Base-by-base conservation (phyloP, 2,113 vertebrate species). In the Capreolus pygargus region DNA sequence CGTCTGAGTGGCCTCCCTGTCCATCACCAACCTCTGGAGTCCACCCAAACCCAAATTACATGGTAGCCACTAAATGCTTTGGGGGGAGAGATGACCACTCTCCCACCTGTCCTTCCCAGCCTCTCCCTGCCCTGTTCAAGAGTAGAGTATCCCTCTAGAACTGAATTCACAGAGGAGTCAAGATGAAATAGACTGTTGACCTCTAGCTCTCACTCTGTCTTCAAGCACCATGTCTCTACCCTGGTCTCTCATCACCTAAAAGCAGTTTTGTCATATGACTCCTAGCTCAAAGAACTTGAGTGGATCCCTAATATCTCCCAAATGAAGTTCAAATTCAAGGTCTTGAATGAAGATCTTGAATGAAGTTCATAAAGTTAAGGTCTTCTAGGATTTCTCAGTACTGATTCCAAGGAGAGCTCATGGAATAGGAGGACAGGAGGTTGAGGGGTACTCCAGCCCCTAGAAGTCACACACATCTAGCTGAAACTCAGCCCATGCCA, bases 331-430 rank as follows among this genome's bases (percentile, higher is more conserved):
- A 74, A 52, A 94, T 52, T 60, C 47, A 81, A 74, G 87, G 39
- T 82, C 33, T 23, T 54, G 47, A 25, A n/a, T n/a, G 19, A 81
- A 74, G 87, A n/a, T 82, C 30, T 23, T 54, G 47, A n/a, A 54
- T n/a, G 50, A 52, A 8, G 33, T 54, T 54, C n/a, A 81, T 27
- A 57, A 92, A 83, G 7, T 61, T 39, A 86, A 93, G 61, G 39
- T 52, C 86, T 91, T 82, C 86, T 61, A 55, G 81, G 90, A 86
- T 78, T 28, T 89, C 88, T 88, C n/a, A 88, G 50, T 52, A 16
- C 28, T 47, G n/a, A 43, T 60, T 55, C 27, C 91, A 23, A 95
- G 19, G 33, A 82, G n/a, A 74, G 27, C 19, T 61, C 76, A 30
- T 30, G 47, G 33, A 25, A 25, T 28, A 23, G 21, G 4, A 39